These are phyloP conservation scores for Pycnomerus fuliginosus DNA, from an alignment of 2,888 invertebrate genomes.

Conservation along the genomic window DNA sequence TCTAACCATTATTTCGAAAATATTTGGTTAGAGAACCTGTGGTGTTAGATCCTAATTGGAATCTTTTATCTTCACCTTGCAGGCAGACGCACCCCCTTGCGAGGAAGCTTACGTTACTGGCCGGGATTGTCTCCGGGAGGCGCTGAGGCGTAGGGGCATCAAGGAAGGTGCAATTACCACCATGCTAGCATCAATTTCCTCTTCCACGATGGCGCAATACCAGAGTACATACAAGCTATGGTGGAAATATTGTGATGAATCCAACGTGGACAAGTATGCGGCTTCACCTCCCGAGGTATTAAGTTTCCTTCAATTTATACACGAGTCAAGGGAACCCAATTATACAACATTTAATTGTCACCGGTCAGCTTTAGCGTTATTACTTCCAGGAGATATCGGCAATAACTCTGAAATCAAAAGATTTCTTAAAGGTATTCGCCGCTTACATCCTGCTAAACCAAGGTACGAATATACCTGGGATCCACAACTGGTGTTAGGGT, in stretches of 20 bases:
- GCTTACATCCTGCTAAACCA: constrained; percentile 26
- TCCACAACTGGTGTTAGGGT: constrained; percentile 22
- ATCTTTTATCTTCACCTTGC: neutral
- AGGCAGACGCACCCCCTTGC: neutral
- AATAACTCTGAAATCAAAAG: constrained; percentile 24
- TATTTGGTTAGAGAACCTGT: neutral
- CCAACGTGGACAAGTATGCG: neutral
- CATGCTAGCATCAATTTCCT: too few relatives aligned
- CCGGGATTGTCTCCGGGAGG: neutral
- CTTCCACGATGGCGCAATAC: too few relatives aligned
- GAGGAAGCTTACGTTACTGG: neutral
- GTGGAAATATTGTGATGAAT: too few relatives aligned
- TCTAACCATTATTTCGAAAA: constrained; percentile 31
- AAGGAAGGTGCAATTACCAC: too few relatives aligned
- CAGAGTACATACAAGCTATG: too few relatives aligned
- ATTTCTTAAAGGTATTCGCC: constrained; percentile 31
- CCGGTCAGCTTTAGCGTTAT: constrained; percentile 32
- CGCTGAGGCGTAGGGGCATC: too few relatives aligned
- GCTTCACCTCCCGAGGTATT: constrained; percentile 10
- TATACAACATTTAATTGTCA: constrained; percentile 31
- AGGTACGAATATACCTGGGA: constrained; percentile 38
- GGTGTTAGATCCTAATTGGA: neutral
- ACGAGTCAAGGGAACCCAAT: constrained; percentile 3
- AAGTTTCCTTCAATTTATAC: constrained; percentile 19
- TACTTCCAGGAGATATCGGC: constrained; percentile 25